Percentiles rank a stretch among this genome's conserved stretches.
Evolutionary conservation across 2,888 invertebrate species (phyloP).

Genomic region (Agrotis clavis): DNA sequence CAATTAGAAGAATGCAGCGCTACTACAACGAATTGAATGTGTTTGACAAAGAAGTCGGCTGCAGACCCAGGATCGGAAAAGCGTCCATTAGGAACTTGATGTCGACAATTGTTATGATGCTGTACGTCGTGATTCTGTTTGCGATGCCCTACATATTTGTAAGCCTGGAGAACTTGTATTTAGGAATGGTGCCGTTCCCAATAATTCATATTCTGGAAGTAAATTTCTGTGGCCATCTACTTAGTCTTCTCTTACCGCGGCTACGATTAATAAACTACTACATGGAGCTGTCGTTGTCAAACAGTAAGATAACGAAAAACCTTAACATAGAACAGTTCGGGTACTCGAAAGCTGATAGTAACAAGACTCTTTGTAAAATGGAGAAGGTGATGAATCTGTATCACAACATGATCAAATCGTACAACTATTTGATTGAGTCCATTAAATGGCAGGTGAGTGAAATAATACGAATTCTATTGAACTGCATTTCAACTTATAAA

Average conservation of each 20-base stretch:
- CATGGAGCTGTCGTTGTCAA: constrained; percentile 73
- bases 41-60: constrained; percentile 75
- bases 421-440: constrained; percentile 76
- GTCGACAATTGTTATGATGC: constrained; percentile 58
- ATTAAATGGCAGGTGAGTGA: constrained; percentile 82
- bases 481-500: too few species aligned
- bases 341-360: constrained; percentile 59
- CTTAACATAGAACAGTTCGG: constrained; percentile 66
- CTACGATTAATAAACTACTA: constrained; percentile 76
- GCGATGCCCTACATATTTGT: constrained; percentile 42
- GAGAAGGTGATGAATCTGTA: constrained; percentile 79
- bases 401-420: constrained; percentile 75
- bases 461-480: too few species aligned
- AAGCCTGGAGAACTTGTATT: constrained; percentile 20
- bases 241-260: constrained; percentile 75
- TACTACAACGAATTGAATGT: constrained; percentile 73
- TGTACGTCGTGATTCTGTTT: constrained; percentile 56
- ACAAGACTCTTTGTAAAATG: constrained; percentile 70
- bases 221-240: constrained; percentile 76
- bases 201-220: constrained; percentile 71
- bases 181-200: constrained; percentile 61
- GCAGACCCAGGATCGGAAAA: constrained; percentile 69
- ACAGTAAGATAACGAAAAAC: constrained; percentile 53
- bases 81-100: constrained; percentile 70
- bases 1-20: constrained; percentile 68